phyloP scores from a whole-genome alignment of 2,797 vertebrate genomes.

The Spinibarbus caldwelli region DNA sequence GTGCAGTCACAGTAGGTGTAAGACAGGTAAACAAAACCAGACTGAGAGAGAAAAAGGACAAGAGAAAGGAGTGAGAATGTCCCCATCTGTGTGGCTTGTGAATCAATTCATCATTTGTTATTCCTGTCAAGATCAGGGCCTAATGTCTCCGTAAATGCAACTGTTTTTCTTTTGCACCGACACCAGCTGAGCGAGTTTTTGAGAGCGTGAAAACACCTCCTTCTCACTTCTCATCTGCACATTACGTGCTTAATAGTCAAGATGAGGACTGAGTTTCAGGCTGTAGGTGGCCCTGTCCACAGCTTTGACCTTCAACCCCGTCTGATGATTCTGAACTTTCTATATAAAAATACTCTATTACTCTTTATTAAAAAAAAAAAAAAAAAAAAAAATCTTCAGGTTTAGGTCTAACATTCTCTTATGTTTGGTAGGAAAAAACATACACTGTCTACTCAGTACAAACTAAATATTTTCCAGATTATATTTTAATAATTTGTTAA shows the following conservation, averaged over 20 bases:
- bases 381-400: neutral
- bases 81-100: constrained; percentile 62
- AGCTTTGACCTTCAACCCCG: constrained; percentile 34
- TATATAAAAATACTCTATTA: too few relatives aligned
- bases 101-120: constrained; percentile 75
- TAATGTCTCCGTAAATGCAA: constrained; percentile 68
- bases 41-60: neutral
- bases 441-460: too few relatives aligned
- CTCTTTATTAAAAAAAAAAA: too few relatives aligned
- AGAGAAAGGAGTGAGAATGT: constrained; percentile 9
- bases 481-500: too few relatives aligned
- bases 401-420: neutral
- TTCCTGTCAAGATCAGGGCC: constrained; percentile 65
- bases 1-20: constrained; percentile 23
- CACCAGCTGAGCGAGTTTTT: neutral
- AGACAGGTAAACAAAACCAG: constrained; percentile 41
- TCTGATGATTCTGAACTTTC: neutral
- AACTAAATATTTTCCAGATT: too few relatives aligned
- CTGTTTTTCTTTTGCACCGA: constrained; percentile 47
- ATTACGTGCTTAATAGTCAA: constrained; percentile 6
- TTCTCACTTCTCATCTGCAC: neutral
- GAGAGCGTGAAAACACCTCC: constrained; percentile 6
- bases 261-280: neutral
- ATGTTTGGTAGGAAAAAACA: too few relatives aligned
- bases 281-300: neutral